phyloP scores from a whole-genome alignment of 2,888 invertebrate species.

The Epirrita christyi region DNA sequence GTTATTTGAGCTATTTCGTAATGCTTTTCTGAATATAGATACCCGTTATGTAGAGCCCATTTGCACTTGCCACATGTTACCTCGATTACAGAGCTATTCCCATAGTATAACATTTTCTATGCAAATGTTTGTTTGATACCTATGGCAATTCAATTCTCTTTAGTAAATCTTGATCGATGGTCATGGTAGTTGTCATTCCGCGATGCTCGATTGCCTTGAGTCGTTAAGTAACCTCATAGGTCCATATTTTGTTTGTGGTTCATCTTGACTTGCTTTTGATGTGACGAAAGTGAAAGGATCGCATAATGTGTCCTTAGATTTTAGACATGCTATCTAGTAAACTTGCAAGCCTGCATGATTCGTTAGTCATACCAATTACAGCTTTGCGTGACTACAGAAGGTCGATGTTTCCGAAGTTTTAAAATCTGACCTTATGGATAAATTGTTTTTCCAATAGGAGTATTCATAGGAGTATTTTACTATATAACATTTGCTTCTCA shows the following conservation, averaged over 20 bases:
- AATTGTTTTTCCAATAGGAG: slow-evolving; percentile 6
- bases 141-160: slow-evolving; percentile 59
- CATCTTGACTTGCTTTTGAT: slow-evolving; percentile 47
- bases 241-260: slow-evolving; percentile 47
- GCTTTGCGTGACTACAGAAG: slow-evolving; percentile 37
- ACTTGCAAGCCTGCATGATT: slow-evolving; percentile 27
- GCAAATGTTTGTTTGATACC: slow-evolving; percentile 68
- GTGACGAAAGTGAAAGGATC: slow-evolving; percentile 61
- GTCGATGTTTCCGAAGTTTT: slow-evolving; percentile 36
- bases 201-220: slow-evolving; percentile 55
- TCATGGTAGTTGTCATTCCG: slow-evolving; percentile 44
- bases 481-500: slow-evolving; percentile 4
- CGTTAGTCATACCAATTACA: slow-evolving; percentile 40
- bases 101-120: slow-evolving; percentile 56
- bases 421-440: slow-evolving; percentile 33
- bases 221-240: slow-evolving; percentile 45
- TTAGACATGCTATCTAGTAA: slow-evolving; percentile 22
- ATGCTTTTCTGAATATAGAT: slow-evolving; percentile 56
- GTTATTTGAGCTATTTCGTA: slow-evolving; percentile 54
- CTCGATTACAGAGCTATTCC: slow-evolving; percentile 65
- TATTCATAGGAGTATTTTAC: slow-evolving; percentile 17
- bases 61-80: slow-evolving; percentile 69
- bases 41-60: slow-evolving; percentile 72
- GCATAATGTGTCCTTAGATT: slow-evolving; percentile 38
- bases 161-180: slow-evolving; percentile 55